These are phyloP conservation scores for Tyria jacobaeae DNA, from an alignment of 2,888 invertebrate species.

Conservation along the genomic window DNA sequence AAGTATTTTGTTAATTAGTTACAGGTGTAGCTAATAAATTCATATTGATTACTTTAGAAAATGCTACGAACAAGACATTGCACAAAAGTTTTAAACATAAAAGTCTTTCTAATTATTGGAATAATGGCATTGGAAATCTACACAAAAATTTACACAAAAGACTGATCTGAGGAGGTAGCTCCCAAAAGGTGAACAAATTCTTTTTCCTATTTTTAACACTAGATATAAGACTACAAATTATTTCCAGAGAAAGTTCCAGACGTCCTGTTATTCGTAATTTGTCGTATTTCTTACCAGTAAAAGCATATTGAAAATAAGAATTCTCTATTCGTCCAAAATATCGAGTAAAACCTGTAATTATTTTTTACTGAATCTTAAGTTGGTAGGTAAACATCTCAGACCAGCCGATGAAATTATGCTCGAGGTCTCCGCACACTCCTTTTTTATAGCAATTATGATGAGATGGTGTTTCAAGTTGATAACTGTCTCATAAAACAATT, in stretches of 20 bases:
- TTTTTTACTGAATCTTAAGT: neutral
- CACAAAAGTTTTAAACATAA: neutral
- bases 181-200: neutral
- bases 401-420: neutral
- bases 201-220: neutral
- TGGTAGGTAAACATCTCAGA: neutral
- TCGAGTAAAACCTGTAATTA: neutral
- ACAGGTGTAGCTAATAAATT: too few species aligned
- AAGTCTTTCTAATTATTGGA: neutral
- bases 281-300: conserved; percentile 25
- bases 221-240: neutral
- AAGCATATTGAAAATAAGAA: conserved; percentile 31
- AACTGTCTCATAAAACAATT: too few species aligned
- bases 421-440: too few species aligned
- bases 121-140: neutral
- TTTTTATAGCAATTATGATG: too few species aligned
- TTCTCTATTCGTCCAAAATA: conserved; percentile 11
- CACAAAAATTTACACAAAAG: neutral
- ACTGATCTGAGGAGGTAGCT: neutral
- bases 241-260: conserved; percentile 21
- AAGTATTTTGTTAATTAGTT: too few species aligned
- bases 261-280: too few species aligned
- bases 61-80: neutral
- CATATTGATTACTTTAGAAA: neutral
- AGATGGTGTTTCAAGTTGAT: too few species aligned